Percentiles rank a stretch among this genome's conserved stretches.
Conservation (phyloP, 2,797 vertebrate genomes). For the Sebastes minor region DNA sequence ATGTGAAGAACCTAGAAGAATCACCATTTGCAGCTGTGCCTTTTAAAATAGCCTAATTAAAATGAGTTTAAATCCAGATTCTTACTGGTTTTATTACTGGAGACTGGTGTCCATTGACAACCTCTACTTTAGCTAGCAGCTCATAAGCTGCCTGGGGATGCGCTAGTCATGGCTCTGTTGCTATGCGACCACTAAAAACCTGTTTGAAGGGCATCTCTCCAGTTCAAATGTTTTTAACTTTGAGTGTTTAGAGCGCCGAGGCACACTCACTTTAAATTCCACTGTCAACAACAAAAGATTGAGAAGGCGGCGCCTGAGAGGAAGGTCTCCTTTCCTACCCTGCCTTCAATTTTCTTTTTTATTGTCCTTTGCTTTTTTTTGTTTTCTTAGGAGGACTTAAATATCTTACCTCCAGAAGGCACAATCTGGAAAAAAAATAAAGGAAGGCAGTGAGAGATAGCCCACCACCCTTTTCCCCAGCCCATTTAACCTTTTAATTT, state of each 20-base stretch:
- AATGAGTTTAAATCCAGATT: constrained; percentile 44
- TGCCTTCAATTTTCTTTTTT: constrained; percentile 1
- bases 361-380: constrained; percentile 16
- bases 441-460: constrained; percentile 51
- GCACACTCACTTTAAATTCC: constrained; percentile 32
- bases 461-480: constrained; percentile 46
- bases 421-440: constrained; percentile 51
- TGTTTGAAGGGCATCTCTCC: constrained; percentile 58
- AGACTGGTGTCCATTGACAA: constrained; percentile 42
- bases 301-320: constrained; percentile 25
- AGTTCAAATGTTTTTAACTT: constrained; percentile 69
- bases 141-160: constrained; percentile 50
- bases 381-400: constrained; percentile 24
- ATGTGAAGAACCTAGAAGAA: constrained; percentile 42
- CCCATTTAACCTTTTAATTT: constrained; percentile 81
- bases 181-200: constrained; percentile 70
- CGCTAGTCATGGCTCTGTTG: constrained; percentile 62
- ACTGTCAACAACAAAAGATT: constrained; percentile 47
- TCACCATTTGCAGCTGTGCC: constrained; percentile 37
- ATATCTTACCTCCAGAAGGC: constrained; percentile 61
- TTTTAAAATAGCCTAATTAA: constrained; percentile 50
- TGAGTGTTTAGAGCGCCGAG: constrained; percentile 41
- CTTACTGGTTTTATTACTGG: constrained; percentile 51
- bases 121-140: constrained; percentile 52
- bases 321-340: constrained; percentile 4